Evolutionary conservation across 2,888 invertebrate species (phyloP).

Genomic region (Parnassius apollo): DNA sequence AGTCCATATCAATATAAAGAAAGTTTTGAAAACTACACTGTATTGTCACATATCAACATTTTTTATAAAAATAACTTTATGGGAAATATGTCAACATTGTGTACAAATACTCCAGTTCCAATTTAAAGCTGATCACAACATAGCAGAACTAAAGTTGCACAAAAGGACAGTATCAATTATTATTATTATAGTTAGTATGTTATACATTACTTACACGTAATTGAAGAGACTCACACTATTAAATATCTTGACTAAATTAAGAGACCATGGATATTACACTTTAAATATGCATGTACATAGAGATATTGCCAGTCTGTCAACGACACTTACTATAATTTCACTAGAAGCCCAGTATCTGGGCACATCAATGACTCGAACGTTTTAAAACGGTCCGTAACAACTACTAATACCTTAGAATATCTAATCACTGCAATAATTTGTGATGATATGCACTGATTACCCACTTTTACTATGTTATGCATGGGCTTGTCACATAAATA

Average conservation of each 20-base stretch:
- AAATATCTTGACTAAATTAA: constrained; percentile 80
- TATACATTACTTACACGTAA: constrained; percentile 71
- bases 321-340: constrained; percentile 78
- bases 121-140: constrained; percentile 79
- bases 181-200: constrained; percentile 69
- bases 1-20: constrained; percentile 49
- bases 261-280: constrained; percentile 78
- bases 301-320: constrained; percentile 80
- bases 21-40: constrained; percentile 68
- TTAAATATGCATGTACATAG: constrained; percentile 77
- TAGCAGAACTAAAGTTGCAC: constrained; percentile 77
- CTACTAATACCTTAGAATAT: constrained; percentile 80
- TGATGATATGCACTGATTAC: constrained; percentile 81
- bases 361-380: constrained; percentile 74
- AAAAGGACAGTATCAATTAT: constrained; percentile 71
- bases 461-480: constrained; percentile 63
- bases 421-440: constrained; percentile 80
- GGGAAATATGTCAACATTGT: constrained; percentile 67
- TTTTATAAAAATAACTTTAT: constrained; percentile 76
- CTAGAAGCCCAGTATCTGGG: constrained; percentile 76
- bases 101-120: constrained; percentile 74
- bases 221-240: constrained; percentile 79
- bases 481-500: constrained; percentile 60
- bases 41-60: constrained; percentile 77
- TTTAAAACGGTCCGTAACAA: constrained; percentile 76